phyloP scores from a whole-genome alignment of 2,113 vertebrate genomes.

The Apus apus region DNA sequence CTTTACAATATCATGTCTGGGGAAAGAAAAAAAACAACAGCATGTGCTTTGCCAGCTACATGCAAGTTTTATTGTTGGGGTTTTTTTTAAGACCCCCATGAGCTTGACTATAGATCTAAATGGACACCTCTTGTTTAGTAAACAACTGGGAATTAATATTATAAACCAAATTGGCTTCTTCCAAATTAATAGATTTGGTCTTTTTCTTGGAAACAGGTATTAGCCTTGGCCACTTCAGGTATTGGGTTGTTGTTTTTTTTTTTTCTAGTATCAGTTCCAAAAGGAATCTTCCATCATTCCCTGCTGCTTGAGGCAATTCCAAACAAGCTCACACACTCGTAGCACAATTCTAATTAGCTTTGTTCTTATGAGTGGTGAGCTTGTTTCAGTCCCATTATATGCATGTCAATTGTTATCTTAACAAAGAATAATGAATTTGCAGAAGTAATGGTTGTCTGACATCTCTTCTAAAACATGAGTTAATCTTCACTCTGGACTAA shows the following conservation, averaged over 20 bases:
- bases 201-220: background rate
- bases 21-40: background rate
- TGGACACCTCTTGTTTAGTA: background rate
- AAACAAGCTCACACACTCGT: conserved; percentile 16
- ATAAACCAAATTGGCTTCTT: background rate
- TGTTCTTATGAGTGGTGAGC: conserved; percentile 33
- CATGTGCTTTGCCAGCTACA: background rate
- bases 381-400: conserved; percentile 50
- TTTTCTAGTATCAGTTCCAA: background rate
- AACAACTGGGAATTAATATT: background rate
- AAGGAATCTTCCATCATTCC: background rate
- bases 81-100: background rate
- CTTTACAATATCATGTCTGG: background rate
- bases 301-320: conserved; percentile 42
- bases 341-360: conserved; percentile 37
- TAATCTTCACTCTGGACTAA: background rate
- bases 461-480: background rate
- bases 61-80: too few relatives aligned
- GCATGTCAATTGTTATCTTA: conserved; percentile 45
- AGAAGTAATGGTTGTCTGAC: background rate
- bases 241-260: background rate
- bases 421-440: conserved; percentile 2
- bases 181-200: background rate
- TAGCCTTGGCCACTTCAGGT: background rate
- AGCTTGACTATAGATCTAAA: background rate